A percentile compares a stretch with the other conserved stretches of the same genome.
phyloP scores from a whole-genome alignment of 2,888 invertebrate species.

The Pantelozetes paolii region DNA sequence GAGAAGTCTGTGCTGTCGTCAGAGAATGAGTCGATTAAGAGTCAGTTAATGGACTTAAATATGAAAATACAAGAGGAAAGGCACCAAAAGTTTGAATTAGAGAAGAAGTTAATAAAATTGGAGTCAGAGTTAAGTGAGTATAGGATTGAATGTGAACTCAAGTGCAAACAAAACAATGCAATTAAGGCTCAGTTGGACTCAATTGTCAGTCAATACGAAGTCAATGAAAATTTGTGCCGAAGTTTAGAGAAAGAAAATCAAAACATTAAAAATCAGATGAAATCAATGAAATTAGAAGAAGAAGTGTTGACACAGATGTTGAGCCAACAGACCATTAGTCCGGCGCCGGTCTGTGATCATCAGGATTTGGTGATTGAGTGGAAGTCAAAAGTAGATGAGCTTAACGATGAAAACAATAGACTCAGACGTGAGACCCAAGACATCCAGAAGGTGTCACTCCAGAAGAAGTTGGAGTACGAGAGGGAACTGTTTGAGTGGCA shows the following conservation, averaged over 20 bases:
- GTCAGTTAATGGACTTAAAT: not conserved
- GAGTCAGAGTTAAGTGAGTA: conserved; percentile 10
- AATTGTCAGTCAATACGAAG: conserved; percentile 1
- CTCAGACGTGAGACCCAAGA: conserved; percentile 3
- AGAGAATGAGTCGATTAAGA: conserved; percentile 7
- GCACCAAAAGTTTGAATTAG: not conserved
- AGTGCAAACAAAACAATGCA: conserved; percentile 22
- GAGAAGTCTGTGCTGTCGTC: conserved; percentile 3
- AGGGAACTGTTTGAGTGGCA: conserved; percentile 16
- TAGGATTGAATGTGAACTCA: conserved; percentile 6
- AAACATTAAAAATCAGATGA: conserved; percentile 10
- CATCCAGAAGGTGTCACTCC: not conserved
- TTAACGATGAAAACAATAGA: conserved; percentile 6
- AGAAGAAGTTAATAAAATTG: conserved; percentile 26
- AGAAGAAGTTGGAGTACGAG: conserved; percentile 21
- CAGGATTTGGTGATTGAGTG: conserved; percentile 27
- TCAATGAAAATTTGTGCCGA: conserved; percentile 9
- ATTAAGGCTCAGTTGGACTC: not conserved
- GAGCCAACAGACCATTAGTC: not conserved
- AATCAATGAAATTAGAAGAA: conserved; percentile 13
- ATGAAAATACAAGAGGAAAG: not conserved
- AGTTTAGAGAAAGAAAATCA: not conserved
- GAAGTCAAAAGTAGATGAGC: conserved; percentile 30
- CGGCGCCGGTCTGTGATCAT: not conserved
- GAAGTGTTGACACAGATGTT: conserved; percentile 17